These are phyloP conservation scores for Strigops habroptila DNA, from an alignment of 2,113 vertebrate species.

Conservation along the genomic window DNA sequence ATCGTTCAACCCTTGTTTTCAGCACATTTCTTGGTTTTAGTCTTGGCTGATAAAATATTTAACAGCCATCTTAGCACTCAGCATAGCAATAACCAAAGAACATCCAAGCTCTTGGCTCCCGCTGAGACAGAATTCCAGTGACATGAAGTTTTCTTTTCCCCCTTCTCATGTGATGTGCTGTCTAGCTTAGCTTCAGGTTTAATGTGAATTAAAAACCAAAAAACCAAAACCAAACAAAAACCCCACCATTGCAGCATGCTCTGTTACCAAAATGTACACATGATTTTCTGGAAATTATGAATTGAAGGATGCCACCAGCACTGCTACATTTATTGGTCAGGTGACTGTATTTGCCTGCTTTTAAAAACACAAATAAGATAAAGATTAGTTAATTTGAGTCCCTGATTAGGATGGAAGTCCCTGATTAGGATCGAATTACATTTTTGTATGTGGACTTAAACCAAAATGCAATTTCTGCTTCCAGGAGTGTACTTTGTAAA, in stretches of 20 bases:
- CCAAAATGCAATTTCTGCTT: not conserved
- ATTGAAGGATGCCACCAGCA: not conserved
- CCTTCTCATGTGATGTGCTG: not conserved
- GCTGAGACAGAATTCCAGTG: conserved; percentile 4
- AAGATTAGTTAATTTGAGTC: not conserved
- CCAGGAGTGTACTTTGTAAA: not conserved
- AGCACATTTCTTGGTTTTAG: conserved; percentile 10
- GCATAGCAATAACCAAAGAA: conserved; percentile 26
- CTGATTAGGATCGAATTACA: accelerated
- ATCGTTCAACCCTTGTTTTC: conserved; percentile 15
- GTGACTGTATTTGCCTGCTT: not conserved
- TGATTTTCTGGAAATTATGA: not conserved
- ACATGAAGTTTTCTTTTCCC: not conserved
- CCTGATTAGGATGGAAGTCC: not conserved
- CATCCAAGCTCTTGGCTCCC: not conserved
- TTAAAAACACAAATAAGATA: not conserved
- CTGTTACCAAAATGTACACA: not conserved
- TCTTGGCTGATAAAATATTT: conserved; percentile 58
- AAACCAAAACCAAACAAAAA: not conserved
- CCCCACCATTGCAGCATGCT: not conserved
- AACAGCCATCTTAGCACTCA: conserved; percentile 46
- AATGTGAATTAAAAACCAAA: not conserved
- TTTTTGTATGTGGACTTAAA: not conserved
- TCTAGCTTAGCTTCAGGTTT: not conserved
- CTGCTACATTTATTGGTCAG: not conserved